These are phyloP conservation scores for Luehdorfia chinensis DNA, from an alignment of 1,140 invertebrate genomes.

Conservation along the genomic window DNA sequence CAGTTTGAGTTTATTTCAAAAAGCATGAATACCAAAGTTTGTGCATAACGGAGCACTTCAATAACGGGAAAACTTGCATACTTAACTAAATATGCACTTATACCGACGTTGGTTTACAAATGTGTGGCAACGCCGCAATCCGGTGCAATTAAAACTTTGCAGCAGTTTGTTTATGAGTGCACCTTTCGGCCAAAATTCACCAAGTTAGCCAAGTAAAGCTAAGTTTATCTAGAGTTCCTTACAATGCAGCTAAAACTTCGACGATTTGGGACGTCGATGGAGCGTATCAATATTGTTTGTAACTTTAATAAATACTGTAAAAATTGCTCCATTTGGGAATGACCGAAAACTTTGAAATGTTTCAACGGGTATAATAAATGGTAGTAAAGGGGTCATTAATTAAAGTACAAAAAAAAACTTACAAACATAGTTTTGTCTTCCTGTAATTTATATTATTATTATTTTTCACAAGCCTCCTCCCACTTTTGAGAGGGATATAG, in stretches of 20 bases:
- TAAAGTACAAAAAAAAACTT: too few relatives aligned
- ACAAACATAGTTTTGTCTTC: too few relatives aligned
- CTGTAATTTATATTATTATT: too few relatives aligned
- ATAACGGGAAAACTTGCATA: constrained; percentile 25
- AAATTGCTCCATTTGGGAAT: constrained; percentile 10
- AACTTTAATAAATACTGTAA: constrained; percentile 36
- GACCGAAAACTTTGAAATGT: too few relatives aligned
- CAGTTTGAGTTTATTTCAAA: constrained; percentile 7
- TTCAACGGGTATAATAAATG: too few relatives aligned
- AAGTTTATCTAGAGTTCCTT: constrained; percentile 40
- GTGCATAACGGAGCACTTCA: constrained; percentile 8
- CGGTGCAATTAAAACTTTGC: constrained; percentile 55
- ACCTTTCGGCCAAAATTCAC: constrained; percentile 44
- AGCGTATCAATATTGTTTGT: constrained; percentile 34
- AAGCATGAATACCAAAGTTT: background rate
- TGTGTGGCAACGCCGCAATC: constrained; percentile 34
- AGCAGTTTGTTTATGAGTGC: constrained; percentile 45
- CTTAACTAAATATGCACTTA: constrained; percentile 19
- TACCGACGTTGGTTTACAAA: constrained; percentile 23
- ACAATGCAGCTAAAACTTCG: constrained; percentile 38
- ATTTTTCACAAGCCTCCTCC: too few relatives aligned
- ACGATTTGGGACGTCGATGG: constrained; percentile 20
- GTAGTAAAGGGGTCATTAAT: too few relatives aligned
- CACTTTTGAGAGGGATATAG: too few relatives aligned
- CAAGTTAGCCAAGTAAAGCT: constrained; percentile 29